A percentile compares a stretch with the other conserved stretches of the same genome.
Evolutionary conservation across 2,797 vertebrate species (phyloP).

Genomic region (Aldrovandia affinis): DNA sequence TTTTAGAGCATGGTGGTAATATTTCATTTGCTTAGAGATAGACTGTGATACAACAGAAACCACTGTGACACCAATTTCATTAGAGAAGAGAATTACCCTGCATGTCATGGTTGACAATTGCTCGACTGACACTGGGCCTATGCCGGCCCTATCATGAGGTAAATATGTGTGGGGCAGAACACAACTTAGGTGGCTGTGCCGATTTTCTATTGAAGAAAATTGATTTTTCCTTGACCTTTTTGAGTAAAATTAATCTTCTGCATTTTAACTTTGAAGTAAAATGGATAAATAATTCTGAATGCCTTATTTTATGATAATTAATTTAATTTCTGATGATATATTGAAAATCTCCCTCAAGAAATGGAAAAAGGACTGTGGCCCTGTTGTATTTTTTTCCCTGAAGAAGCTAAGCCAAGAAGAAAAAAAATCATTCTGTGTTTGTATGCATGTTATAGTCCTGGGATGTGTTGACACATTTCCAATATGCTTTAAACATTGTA

Average conservation of each 20-base stretch:
- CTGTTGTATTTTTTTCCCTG: not conserved
- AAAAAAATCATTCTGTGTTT: conserved; percentile 12
- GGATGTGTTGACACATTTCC: conserved; percentile 52
- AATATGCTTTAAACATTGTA: conserved; percentile 41
- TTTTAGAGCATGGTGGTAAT: conserved; percentile 44
- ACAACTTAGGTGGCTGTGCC: not conserved
- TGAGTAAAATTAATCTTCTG: not conserved
- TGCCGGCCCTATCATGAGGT: not conserved
- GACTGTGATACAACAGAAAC: conserved; percentile 16
- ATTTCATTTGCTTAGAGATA: conserved; percentile 40
- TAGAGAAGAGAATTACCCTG: conserved; percentile 27
- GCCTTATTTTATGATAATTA: too few species aligned
- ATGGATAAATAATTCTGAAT: not conserved
- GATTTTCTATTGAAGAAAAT: not conserved
- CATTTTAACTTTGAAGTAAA: not conserved
- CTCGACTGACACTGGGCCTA: not conserved
- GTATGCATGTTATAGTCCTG: conserved; percentile 47
- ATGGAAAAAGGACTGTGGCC: not conserved
- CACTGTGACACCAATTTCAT: conserved; percentile 39
- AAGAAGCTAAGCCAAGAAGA: not conserved
- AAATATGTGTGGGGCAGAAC: not conserved
- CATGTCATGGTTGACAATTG: not conserved
- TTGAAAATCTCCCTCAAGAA: not conserved
- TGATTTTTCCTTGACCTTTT: too few species aligned
- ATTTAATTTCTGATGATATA: not conserved